Conservation (phyloP, 2,888 invertebrate genomes). For the Melanargia galathea region DNA sequence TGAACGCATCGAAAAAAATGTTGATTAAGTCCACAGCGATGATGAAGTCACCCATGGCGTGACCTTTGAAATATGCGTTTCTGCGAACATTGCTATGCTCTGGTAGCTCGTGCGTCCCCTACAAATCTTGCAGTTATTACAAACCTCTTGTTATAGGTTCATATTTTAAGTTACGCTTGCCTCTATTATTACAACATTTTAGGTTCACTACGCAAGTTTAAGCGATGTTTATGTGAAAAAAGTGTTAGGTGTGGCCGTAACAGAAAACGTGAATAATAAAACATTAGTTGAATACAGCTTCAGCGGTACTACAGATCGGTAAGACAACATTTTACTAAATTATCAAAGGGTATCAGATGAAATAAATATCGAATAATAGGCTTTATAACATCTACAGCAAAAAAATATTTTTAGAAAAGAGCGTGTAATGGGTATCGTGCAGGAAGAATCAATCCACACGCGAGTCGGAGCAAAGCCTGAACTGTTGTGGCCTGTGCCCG, state of each 20-base stretch:
- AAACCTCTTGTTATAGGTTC: no score
- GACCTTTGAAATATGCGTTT: no score
- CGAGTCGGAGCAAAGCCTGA: constrained; percentile 74
- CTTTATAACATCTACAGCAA: no score
- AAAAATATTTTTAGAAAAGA: constrained; percentile 64
- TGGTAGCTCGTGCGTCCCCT: no score
- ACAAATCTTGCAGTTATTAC: no score
- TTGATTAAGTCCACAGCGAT: no score
- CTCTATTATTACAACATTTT: constrained; percentile 21
- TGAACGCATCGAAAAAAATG: no score
- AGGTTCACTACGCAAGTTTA: constrained; percentile 58
- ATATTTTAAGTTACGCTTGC: no score
- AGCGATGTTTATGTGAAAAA: constrained; percentile 49
- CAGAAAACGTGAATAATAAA: constrained; percentile 19
- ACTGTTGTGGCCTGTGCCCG: constrained; percentile 85
- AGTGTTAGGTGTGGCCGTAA: constrained; percentile 43
- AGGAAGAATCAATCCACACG: constrained; percentile 77
- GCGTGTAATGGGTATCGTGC: constrained; percentile 85
- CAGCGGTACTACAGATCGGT: constrained; percentile 58
- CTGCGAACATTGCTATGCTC: no score
- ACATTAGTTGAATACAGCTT: constrained; percentile 55
- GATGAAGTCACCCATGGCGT: no score
- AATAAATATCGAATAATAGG: no score
- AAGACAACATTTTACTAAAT: constrained; percentile 9
- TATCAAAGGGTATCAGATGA: background rate